Evolutionary conservation across 2,113 vertebrate genomes (phyloP), one percentile per base, ranked within the genome.

Genomic region (Vulpes lagopus): DNA sequence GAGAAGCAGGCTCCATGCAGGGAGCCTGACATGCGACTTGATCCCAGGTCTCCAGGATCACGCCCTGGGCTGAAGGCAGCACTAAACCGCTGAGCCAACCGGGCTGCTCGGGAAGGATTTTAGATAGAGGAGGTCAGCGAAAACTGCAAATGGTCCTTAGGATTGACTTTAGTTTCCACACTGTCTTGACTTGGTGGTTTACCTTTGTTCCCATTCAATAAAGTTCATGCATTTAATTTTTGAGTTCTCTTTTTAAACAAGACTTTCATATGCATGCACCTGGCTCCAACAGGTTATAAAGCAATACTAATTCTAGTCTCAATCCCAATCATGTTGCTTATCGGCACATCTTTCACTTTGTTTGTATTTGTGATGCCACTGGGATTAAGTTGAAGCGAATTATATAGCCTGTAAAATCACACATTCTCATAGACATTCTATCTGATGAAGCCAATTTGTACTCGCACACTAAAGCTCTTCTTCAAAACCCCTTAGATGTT

Each of bases 151-250:
- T 71, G 2, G 3, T 19, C 65, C 49, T 81, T 93, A 49, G 55
- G 43, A 84, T 87, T 59, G 32, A 57, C 8, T 96, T 93, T 25
- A 91, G 15, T 94, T 92, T 95, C 65, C 65, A 15, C 81, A 76
- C n/a, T 67, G 14, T 59, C 32, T 95, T 78, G 38, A 95, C 76
- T 4, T 96, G 30, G 59, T 82, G 32, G 12, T 85, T 97, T 93
- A 88, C 84, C 73, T 95, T 96, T 79, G n/a, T 67, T 93, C 67
- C 67, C 38, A 93, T 64, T 97, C 20, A 82, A 53, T 67, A 30
- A 57, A 94, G 6, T 78, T 82, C 32, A 32, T 84, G 84, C 69
- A 92, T 74, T 73, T 94, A 43, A 94, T 83, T 87, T 92, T 73
- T 27, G 14, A 60, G 74, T 80, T 86, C 7, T 78, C 38, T 95